Percentiles rank a stretch among this genome's conserved stretches.
Conservation (phyloP, 1,140 invertebrate species). For the Drosophila nannoptera region DNA sequence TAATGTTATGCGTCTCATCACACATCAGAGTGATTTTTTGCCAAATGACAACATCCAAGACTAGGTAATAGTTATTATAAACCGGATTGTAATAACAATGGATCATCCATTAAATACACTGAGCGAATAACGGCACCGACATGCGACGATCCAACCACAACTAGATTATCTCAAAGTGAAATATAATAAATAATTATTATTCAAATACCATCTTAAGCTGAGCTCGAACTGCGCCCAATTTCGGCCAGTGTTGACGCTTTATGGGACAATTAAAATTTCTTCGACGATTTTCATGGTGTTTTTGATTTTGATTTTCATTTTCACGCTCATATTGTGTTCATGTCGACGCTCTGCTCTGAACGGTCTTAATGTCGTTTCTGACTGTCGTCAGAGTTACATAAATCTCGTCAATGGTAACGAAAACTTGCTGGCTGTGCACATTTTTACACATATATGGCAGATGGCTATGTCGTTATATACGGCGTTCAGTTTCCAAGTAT, state of each 20-base stretch:
- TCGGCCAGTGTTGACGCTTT: conserved; percentile 18
- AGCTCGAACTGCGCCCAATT: no score
- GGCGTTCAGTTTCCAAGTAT: conserved; percentile 9
- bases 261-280: conserved; percentile 68
- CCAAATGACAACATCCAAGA: conserved; percentile 36
- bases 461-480: conserved; percentile 5
- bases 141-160: no score
- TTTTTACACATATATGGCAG: conserved; percentile 63
- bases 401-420: conserved; percentile 66
- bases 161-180: no score
- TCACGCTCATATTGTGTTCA: conserved; percentile 3
- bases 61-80: conserved; percentile 42
- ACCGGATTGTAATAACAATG: conserved; percentile 47
- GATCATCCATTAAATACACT: conserved; percentile 43
- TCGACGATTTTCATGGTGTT: conserved; percentile 39
- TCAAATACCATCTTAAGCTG: no score
- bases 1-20: conserved; percentile 42
- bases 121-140: conserved; percentile 33
- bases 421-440: conserved; percentile 73
- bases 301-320: conserved; percentile 26
- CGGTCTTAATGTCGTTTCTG: conserved; percentile 43
- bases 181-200: no score
- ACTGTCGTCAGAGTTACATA: conserved; percentile 62
- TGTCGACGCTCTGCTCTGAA: conserved; percentile 12
- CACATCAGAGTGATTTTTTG: conserved; percentile 37